phyloP scores from a whole-genome alignment of 2,113 vertebrate genomes.

The Orthonyx spaldingii region DNA sequence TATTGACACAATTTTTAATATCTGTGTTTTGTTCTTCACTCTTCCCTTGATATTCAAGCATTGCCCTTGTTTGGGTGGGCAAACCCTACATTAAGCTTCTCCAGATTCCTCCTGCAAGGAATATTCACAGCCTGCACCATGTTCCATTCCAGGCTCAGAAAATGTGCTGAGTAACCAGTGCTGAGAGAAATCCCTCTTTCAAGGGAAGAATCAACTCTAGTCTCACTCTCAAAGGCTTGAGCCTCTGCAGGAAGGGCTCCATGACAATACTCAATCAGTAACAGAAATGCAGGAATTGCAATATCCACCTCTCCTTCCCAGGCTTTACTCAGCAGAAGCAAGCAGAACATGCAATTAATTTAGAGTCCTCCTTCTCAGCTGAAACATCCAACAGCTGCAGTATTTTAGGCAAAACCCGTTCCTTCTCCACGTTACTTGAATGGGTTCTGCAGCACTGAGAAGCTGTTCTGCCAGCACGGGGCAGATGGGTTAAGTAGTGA shows the following conservation, averaged over 20 bases:
- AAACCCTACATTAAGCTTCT: background rate
- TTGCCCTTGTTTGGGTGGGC: background rate
- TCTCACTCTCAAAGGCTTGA: background rate
- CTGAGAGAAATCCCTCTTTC: background rate
- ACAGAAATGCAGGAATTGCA: background rate
- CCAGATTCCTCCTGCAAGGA: background rate
- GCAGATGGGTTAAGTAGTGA: background rate
- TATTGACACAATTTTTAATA: background rate
- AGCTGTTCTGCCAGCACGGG: background rate
- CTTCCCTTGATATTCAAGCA: background rate
- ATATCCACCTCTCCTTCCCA: background rate
- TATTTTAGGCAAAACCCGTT: background rate
- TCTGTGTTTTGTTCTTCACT: background rate
- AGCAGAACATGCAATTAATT: background rate
- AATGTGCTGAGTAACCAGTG: background rate
- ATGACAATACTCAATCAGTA: background rate
- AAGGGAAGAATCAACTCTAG: background rate
- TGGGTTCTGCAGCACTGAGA: background rate
- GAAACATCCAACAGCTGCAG: background rate
- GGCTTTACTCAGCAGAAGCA: background rate
- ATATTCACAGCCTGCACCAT: background rate
- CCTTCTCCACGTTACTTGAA: background rate
- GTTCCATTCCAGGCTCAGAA: background rate
- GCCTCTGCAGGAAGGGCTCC: background rate
- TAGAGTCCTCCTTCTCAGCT: background rate